Evolutionary conservation across 2,888 invertebrate genomes (phyloP).

Genomic region (Ligdia adustata): DNA sequence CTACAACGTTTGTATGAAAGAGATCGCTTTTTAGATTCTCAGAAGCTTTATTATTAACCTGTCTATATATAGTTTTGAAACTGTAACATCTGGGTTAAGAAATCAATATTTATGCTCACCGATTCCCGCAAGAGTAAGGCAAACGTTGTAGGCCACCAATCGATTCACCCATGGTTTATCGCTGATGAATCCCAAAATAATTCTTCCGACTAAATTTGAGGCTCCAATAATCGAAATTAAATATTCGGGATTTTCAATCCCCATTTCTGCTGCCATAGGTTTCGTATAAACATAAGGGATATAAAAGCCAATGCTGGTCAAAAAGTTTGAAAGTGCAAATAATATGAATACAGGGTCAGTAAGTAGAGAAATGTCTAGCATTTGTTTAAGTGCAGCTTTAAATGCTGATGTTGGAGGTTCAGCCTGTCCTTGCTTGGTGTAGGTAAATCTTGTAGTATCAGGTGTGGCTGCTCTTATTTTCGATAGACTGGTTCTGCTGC

Average conservation of each 20-base stretch:
- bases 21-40: too few relatives aligned
- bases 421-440: constrained; percentile 38
- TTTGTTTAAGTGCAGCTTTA: constrained; percentile 88
- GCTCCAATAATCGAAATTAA: constrained; percentile 92
- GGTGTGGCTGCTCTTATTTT: constrained; percentile 80
- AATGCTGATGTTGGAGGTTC: constrained; percentile 76
- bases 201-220: constrained; percentile 95
- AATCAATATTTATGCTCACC: constrained; percentile 80
- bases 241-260: constrained; percentile 86
- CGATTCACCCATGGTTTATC: constrained; percentile 97
- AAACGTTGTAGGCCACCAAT: constrained; percentile 93
- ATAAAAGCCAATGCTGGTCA: constrained; percentile 97
- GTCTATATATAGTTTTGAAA: too few relatives aligned
- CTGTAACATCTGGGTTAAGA: too few relatives aligned
- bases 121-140: constrained; percentile 94
- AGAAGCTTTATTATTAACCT: too few relatives aligned
- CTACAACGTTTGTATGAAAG: too few relatives aligned
- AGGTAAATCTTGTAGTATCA: constrained; percentile 50
- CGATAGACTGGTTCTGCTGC: constrained; percentile 85
- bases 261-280: constrained; percentile 87
- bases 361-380: constrained; percentile 94
- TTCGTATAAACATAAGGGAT: constrained; percentile 95
- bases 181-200: constrained; percentile 93
- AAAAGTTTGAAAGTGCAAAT: constrained; percentile 96
- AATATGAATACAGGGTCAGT: constrained; percentile 94